A percentile compares a stretch with the other conserved stretches of the same genome.
Conservation (phyloP, 2,113 vertebrate species). For the Stegostoma tigrinum region DNA sequence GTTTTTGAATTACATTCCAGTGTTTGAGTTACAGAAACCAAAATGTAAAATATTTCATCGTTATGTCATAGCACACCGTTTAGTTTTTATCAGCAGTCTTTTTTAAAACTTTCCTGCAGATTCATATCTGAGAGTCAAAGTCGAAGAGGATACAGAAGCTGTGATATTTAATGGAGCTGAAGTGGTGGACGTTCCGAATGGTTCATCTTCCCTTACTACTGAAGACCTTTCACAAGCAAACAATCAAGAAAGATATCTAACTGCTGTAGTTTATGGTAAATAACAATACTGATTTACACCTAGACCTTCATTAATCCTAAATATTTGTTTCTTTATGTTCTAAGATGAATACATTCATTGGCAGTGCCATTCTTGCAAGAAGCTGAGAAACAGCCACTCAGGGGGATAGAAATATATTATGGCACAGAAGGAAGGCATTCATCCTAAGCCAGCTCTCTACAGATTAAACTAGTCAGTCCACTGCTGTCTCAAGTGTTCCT, state of each 20-base stretch:
- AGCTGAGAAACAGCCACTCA: neutral
- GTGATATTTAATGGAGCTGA: slow-evolving; percentile 42
- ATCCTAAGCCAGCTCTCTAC: neutral
- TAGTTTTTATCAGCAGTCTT: neutral
- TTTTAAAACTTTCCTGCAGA: neutral
- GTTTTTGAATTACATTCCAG: neutral
- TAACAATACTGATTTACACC: neutral
- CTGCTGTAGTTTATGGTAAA: slow-evolving; percentile 33
- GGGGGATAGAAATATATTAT: neutral
- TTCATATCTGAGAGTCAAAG: slow-evolving; percentile 3
- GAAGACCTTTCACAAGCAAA: slow-evolving; percentile 17
- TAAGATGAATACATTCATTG: neutral
- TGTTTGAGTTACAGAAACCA: neutral
- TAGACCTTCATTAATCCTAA: neutral
- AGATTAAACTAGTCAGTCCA: neutral
- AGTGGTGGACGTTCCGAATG: slow-evolving; percentile 27
- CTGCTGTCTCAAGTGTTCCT: no score
- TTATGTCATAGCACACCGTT: neutral
- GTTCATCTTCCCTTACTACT: neutral
- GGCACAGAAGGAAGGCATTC: neutral
- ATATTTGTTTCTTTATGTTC: neutral
- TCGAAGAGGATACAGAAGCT: slow-evolving; percentile 41
- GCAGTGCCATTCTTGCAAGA: neutral
- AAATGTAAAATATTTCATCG: neutral
- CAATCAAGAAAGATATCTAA: slow-evolving; percentile 18